Base-by-base conservation (phyloP, 1,140 invertebrate genomes). In the Temnothorax longispinosus region DNA sequence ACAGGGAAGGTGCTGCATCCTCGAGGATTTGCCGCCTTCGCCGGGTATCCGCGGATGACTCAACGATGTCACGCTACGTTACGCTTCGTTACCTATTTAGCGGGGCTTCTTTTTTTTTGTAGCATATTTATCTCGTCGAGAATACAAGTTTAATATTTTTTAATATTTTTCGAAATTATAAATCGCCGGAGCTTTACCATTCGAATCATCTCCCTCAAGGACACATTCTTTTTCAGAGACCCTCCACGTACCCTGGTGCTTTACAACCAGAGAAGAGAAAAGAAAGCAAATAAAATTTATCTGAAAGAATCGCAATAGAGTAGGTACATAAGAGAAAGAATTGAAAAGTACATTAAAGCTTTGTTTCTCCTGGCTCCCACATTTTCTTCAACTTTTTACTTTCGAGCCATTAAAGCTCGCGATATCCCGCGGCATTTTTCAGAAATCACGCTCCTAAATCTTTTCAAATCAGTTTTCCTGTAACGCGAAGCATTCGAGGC, bases 231-330 rank as follows among this genome's bases (percentile, higher is more conserved):
- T 77, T 77, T 64, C 56, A 64, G 41, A 64, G 38, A 58, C 21
- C 13, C 4, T 38, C 27, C 3, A 15, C 10, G 3, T 32, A 50
- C 18, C 38, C 27, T 27, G 32, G 52, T 8, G 32, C 38, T 18
- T 44, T 77, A 32, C 38, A 44, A 60, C 27, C 27, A 10, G 15
- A 32, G 27, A 10, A 11, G 32, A 62, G 56, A 62, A 64, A 64
- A 62, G 56, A 60, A 77, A 60, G 38, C 10, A 76, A 41, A 77
- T 13, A 77, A 58, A 38, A 77, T 32, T 4, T 77, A 60, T 38
- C 15, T 15, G 18, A 47, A 64, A 47, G 58, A 32, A 77, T n/a
- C 15, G 13, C 38, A 13, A 77, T 62, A 27, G n/a, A 62, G 15
- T 27, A 77, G 38, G 62, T 77, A 44, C 52, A 27, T 41, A 77